These are phyloP conservation scores for Eupelmus urozonus DNA, from an alignment of 2,888 invertebrate species.

Conservation along the genomic window DNA sequence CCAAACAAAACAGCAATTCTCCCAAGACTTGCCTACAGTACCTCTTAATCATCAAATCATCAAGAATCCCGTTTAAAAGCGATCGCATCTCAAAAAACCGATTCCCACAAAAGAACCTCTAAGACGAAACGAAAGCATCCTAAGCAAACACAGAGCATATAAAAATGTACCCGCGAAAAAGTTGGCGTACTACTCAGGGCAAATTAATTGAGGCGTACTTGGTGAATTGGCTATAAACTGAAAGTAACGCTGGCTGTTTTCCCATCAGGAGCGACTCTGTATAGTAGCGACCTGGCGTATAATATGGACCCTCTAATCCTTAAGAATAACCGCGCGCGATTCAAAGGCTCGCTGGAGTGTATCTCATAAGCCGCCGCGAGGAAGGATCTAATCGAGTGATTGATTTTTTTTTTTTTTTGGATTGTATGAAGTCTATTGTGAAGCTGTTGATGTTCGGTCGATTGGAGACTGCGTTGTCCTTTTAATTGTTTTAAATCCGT, in stretches of 20 bases:
- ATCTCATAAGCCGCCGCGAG: no score
- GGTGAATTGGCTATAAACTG: no score
- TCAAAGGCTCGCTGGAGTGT: no score
- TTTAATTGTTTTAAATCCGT: no score
- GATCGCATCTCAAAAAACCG: conserved; percentile 15
- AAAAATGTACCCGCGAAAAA: not conserved
- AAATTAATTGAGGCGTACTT: conserved; percentile 13
- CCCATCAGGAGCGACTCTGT: no score
- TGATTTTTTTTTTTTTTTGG: no score
- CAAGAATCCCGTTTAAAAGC: conserved; percentile 5
- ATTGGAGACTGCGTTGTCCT: no score
- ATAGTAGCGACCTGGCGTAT: not conserved
- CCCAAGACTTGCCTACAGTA: conserved; percentile 6
- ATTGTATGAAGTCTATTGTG: no score
- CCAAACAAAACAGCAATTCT: not conserved
- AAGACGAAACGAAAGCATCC: conserved; percentile 62
- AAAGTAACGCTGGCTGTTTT: not conserved
- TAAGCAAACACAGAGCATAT: conserved; percentile 56
- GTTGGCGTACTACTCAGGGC: no score
- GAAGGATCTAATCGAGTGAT: no score
- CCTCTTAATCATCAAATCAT: no score
- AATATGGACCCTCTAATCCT: not conserved
- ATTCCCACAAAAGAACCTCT: conserved; percentile 57
- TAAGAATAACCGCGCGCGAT: not conserved
- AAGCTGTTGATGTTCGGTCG: no score